Percentiles rank a stretch among this genome's conserved stretches.
phyloP scores from a whole-genome alignment of 2,888 invertebrate species.

The Anthophora plumipes region DNA sequence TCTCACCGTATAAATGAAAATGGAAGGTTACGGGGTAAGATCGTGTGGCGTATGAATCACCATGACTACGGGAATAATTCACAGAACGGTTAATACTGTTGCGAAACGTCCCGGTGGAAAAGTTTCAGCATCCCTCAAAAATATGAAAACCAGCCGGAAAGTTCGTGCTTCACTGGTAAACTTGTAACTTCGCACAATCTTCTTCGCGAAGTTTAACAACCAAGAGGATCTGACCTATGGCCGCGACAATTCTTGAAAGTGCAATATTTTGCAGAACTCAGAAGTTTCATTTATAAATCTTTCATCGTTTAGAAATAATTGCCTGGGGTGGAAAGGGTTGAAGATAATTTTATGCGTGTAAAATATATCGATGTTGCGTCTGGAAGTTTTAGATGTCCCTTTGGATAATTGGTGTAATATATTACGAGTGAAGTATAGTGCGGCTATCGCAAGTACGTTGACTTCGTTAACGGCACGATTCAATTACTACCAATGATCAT shows the following conservation, averaged over 20 bases:
- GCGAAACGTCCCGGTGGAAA: conserved; percentile 1
- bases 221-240: neutral
- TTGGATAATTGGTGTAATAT: neutral
- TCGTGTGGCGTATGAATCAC: conserved; percentile 17
- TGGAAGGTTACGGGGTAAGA: conserved; percentile 12
- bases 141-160: conserved; percentile 13
- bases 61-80: conserved; percentile 29
- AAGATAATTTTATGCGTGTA: neutral
- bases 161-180: neutral
- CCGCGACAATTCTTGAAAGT: neutral
- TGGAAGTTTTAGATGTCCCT: neutral
- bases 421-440: neutral
- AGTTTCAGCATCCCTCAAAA: conserved; percentile 27
- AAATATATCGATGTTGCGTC: neutral
- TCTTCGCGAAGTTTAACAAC: neutral
- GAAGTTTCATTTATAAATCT: neutral
- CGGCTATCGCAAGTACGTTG: conserved; percentile 37
- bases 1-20: conserved; percentile 8
- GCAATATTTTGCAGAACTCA: neutral
- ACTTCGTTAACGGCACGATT: conserved; percentile 54
- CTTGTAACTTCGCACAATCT: conserved; percentile 11
- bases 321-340: neutral
- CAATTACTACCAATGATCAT: conserved; percentile 63
- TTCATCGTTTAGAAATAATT: neutral
- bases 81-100: conserved; percentile 23